A percentile compares a stretch with the other conserved stretches of the same genome.
phyloP scores from a whole-genome alignment of 2,888 invertebrate genomes.

The Cephus nigrinus region DNA sequence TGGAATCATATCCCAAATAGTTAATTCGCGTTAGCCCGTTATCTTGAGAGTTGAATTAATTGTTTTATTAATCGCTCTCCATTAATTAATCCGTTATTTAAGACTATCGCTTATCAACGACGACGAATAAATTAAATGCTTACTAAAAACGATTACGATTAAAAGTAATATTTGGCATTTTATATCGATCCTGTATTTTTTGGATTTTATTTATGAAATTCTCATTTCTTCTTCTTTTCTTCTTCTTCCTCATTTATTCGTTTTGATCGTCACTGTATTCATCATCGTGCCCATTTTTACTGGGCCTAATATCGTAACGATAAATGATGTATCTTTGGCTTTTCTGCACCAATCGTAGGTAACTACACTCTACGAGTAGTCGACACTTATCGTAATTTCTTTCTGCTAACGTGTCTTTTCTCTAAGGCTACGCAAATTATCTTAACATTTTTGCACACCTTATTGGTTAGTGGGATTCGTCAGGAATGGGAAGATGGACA shows the following conservation, averaged over 20 bases:
- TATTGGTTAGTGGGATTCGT: background rate
- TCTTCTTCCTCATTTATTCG: background rate
- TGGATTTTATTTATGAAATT: background rate
- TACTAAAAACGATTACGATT: conserved; percentile 42
- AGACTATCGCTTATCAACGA: conserved; percentile 38
- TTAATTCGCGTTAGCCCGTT: background rate
- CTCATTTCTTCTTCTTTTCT: background rate
- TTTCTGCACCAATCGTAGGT: conserved; percentile 15
- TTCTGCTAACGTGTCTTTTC: background rate
- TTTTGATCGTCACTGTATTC: background rate
- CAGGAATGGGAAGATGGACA: background rate
- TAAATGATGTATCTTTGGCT: conserved; percentile 30
- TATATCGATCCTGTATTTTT: background rate
- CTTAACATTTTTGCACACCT: background rate
- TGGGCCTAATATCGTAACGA: background rate
- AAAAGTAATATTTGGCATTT: conserved; percentile 45
- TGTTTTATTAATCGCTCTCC: conserved; percentile 5
- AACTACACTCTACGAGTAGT: background rate
- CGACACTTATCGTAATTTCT: background rate
- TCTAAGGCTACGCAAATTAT: background rate
- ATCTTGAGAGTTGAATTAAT: background rate
- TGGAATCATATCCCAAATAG: background rate
- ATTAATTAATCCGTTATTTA: conserved; percentile 20
- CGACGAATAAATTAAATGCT: conserved; percentile 42
- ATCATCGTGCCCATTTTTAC: background rate